Base-by-base conservation (phyloP, 2,797 vertebrate species). In the Myotis daubentonii region DNA sequence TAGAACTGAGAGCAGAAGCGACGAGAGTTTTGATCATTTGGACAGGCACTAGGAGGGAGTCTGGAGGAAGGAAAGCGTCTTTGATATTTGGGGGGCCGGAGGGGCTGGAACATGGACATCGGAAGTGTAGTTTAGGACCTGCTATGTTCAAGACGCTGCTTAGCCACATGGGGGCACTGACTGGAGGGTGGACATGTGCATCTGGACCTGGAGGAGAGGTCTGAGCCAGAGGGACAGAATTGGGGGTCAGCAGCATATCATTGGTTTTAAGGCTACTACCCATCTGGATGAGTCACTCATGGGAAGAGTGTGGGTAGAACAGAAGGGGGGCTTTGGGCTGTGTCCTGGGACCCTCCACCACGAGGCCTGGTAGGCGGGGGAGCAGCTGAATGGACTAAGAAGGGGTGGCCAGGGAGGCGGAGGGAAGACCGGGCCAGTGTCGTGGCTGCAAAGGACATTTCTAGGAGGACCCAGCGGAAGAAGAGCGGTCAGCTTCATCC, bases 391-490 rank as follows among this genome's bases (percentile, higher is more conserved):
- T 19, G 17, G 19, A 74, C 70, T 6, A 33, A 71, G 23, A 33
- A 81, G 23, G 25, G 17, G 25, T 57, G 13, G 22, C 8, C 44
- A 49, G 33, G 9, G 28, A 55, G 62, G 36, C 6, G 0, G 25
- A 78, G 38, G 60, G 60, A 36, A 30, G 44, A 33, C 22, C 9
- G 1, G 16, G 49, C n/a, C 71, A 44, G 71, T 3, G 22, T 78
- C 33, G 66, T 28, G 72, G 53, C 87, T 78, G 65, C n/a, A 9
- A 57, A 57, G 47, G 62, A 85, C 16, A 36, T 33, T 80, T 62
- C 89, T 78, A 75, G 85, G 71, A 76, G 76, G 49, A 17, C 12
- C 47, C 68, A 68, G 28, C 28, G 49, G 28, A 88, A 38, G 41
- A 75, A 10, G 57, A 53, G 38, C 25, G 36, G 30, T 68, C 75